A percentile compares a stretch with the other conserved stretches of the same genome.
phyloP scores from a whole-genome alignment of 2,888 invertebrate species.

The Diaperis boleti region DNA sequence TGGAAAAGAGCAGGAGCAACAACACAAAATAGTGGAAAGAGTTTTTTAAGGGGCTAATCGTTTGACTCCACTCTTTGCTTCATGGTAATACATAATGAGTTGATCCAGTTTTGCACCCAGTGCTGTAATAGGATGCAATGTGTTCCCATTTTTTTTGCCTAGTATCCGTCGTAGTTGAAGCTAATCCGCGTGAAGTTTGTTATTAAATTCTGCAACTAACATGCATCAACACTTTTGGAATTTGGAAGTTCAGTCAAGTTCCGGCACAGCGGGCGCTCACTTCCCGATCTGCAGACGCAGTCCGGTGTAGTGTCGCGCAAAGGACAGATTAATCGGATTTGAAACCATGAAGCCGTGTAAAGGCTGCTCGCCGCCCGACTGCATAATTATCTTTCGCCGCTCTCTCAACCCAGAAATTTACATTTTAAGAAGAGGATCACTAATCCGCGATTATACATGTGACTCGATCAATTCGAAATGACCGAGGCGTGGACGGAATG shows the following conservation, averaged over 20 bases:
- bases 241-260: slow-evolving; percentile 36
- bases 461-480: slow-evolving; percentile 41
- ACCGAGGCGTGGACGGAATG: slow-evolving; percentile 30
- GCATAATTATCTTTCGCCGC: slow-evolving; percentile 63
- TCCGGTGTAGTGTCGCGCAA: slow-evolving; percentile 49
- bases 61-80: no score
- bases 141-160: background rate
- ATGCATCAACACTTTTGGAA: slow-evolving; percentile 35
- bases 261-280: slow-evolving; percentile 31
- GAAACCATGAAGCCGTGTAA: slow-evolving; percentile 65
- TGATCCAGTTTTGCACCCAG: no score
- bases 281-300: slow-evolving; percentile 38
- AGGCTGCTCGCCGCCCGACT: slow-evolving; percentile 61
- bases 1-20: no score
- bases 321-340: slow-evolving; percentile 65
- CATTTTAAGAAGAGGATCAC: slow-evolving; percentile 62
- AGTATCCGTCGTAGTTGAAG: background rate
- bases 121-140: no score
- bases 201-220: slow-evolving; percentile 36
- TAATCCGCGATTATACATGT: slow-evolving; percentile 59
- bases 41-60: no score
- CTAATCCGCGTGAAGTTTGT: slow-evolving; percentile 37
- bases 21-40: no score
- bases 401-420: slow-evolving; percentile 61
- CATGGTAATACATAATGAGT: no score